Base-by-base conservation (phyloP, 2,797 vertebrate species). In the Phaenicophaeus curvirostris region DNA sequence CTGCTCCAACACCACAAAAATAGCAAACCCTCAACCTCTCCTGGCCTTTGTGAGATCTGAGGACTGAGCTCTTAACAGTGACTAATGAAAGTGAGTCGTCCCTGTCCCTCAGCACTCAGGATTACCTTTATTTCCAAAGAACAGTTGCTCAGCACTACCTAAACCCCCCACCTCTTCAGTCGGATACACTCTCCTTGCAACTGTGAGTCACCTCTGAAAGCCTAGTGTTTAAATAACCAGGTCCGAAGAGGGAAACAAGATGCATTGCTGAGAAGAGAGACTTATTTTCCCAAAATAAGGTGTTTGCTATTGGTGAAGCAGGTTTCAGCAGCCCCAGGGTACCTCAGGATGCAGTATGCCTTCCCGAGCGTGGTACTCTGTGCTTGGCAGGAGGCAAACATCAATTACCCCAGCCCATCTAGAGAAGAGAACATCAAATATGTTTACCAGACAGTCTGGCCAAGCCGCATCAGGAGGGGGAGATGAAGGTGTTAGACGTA, bases 191-290 rank as follows among this genome's bases (percentile, higher is more conserved):
- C 21, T 39, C 51, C 72, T 93, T 11, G 7, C 28, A 37, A 76
- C 0, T 1, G 63, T 1, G 1, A 33, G n/a, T 35, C 71, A 25
- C 39, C 25, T 33, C 44, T 18, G 41, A 53, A 48, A 85, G 83
- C 33, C 58, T 30, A 18, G 3, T 1, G 2, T 31, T 51, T 6
- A 0, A 54, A 33, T 9, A 74, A 61, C 24, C 1, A 0, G 8
- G 24, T 65, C n/a, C 8, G 2, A 42, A 24, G 21, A 58, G 14
- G 31, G 21, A 59, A 78, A 77, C 0, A 2, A 77, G 35, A 11
- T 44, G 11, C 1, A 0, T 23, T 0, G 2, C 44, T 39, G 25
- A 31, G 51, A 81, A 83, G 25, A 69, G 18, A 73, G 61, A 8
- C 4, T 23, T 67, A 51, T 55, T 57, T 25, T 25, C 27, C 16